These are phyloP conservation scores for Bovichtus variegatus DNA, from an alignment of 2,797 vertebrate species.

Conservation along the genomic window DNA sequence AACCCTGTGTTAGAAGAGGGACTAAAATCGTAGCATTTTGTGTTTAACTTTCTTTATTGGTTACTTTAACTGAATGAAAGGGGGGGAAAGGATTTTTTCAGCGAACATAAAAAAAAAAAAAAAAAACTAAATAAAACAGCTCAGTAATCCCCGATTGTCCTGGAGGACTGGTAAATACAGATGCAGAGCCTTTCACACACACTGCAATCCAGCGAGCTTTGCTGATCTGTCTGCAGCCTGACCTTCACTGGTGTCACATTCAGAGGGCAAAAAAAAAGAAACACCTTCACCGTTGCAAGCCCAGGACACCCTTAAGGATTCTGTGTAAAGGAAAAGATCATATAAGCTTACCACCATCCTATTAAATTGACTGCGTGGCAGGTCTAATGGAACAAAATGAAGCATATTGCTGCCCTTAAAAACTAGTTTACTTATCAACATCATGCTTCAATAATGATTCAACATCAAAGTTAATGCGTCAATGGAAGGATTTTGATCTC, in stretches of 20 bases:
- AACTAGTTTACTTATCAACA: constrained; percentile 20
- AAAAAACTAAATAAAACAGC: too few species aligned
- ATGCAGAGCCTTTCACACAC: constrained; percentile 71
- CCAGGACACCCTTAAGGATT: constrained; percentile 43
- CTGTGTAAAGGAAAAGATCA: constrained; percentile 35
- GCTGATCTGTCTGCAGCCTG: constrained; percentile 81
- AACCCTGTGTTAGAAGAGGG: not conserved
- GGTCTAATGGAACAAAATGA: constrained; percentile 21
- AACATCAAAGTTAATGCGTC: constrained; percentile 30
- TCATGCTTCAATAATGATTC: not conserved
- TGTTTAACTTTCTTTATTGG: constrained; percentile 12
- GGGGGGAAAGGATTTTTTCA: constrained; percentile 8
- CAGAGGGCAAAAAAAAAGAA: constrained; percentile 63
- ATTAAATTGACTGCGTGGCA: constrained; percentile 21
- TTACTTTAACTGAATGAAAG: constrained; percentile 8
- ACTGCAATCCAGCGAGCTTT: constrained; percentile 66
- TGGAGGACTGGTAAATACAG: constrained; percentile 62
- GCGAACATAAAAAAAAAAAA: constrained; percentile 31
- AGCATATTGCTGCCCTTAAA: not conserved
- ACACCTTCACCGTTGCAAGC: constrained; percentile 50
- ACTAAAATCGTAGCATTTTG: constrained; percentile 14
- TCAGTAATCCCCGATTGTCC: constrained; percentile 51
- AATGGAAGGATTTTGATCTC: constrained; percentile 59
- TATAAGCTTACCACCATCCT: constrained; percentile 6
- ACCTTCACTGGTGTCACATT: constrained; percentile 88